Conservation (phyloP, 92 coral and sea anemone species). For the Zoanthus solanderi region DNA sequence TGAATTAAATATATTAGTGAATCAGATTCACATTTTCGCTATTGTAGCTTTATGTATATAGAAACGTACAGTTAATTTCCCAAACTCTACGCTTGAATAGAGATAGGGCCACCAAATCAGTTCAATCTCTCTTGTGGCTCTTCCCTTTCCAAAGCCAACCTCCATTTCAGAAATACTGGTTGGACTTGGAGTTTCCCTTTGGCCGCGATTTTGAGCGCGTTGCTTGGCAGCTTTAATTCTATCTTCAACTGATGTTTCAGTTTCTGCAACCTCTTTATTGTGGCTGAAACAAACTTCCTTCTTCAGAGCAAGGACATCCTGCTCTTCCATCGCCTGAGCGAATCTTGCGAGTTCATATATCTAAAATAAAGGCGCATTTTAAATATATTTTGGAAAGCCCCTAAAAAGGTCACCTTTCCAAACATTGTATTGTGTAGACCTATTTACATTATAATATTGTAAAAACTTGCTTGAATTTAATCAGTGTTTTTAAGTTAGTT, state of each 20-base stretch:
- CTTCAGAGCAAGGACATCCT: background rate
- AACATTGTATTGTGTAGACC: background rate
- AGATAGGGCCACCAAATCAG: slow-evolving; percentile 5
- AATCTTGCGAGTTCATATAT: background rate
- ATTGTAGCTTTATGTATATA: background rate
- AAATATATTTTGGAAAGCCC: background rate
- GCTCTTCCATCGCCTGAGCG: background rate
- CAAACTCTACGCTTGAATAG: background rate
- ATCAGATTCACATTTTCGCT: background rate
- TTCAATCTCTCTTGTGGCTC: background rate
- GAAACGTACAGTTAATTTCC: background rate
- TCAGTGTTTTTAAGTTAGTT: no score
- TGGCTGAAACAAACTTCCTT: background rate
- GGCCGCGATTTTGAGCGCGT: background rate
- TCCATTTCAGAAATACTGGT: slow-evolving; percentile 3
- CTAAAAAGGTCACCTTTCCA: background rate
- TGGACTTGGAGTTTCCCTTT: background rate
- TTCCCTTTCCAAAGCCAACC: background rate
- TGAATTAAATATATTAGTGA: no score
- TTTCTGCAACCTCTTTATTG: background rate
- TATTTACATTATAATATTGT: background rate
- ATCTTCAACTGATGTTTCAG: background rate
- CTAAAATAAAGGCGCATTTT: background rate
- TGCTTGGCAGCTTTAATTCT: background rate
- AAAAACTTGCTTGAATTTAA: background rate